phyloP scores from a whole-genome alignment of 2,888 invertebrate genomes.

The Eupithecia tripunctaria region DNA sequence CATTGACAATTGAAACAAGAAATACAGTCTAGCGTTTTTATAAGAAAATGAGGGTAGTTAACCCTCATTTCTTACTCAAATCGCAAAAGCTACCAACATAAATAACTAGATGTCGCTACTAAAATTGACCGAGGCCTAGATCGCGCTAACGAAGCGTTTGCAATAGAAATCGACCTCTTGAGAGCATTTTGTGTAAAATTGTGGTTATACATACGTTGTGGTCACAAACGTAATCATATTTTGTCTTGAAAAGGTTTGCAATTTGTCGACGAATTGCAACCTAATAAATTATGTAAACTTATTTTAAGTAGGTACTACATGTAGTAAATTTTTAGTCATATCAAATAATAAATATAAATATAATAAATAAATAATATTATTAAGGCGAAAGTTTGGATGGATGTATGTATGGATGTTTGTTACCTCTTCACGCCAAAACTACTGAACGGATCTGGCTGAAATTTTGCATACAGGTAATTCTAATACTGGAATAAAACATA shows the following conservation, averaged over 20 bases:
- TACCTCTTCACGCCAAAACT: too few relatives aligned
- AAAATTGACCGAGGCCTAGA: constrained; percentile 26
- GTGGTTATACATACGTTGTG: constrained; percentile 26
- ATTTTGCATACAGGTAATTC: too few relatives aligned
- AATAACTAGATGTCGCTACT: constrained; percentile 47
- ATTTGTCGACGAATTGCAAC: constrained; percentile 52
- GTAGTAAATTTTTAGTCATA: too few relatives aligned
- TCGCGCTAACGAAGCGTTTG: constrained; percentile 43
- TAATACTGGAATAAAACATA: too few relatives aligned
- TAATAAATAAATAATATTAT: too few relatives aligned
- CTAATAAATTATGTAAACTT: constrained; percentile 29
- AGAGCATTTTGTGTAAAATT: neutral
- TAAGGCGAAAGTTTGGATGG: too few relatives aligned
- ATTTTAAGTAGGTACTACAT: neutral
- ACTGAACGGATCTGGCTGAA: too few relatives aligned
- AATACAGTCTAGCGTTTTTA: constrained; percentile 17
- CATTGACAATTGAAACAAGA: neutral
- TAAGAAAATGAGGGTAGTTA: too few relatives aligned
- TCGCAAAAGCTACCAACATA: neutral
- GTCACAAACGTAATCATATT: constrained; percentile 15
- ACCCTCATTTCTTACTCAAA: constrained; percentile 31
- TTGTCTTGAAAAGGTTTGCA: constrained; percentile 52
- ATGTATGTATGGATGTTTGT: too few relatives aligned
- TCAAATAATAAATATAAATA: too few relatives aligned
- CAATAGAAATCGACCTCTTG: neutral